Percentiles rank a stretch among this genome's conserved stretches.
These are phyloP conservation scores for Drosophila algonquin DNA, from an alignment of 2,888 invertebrate genomes.

Conservation along the genomic window DNA sequence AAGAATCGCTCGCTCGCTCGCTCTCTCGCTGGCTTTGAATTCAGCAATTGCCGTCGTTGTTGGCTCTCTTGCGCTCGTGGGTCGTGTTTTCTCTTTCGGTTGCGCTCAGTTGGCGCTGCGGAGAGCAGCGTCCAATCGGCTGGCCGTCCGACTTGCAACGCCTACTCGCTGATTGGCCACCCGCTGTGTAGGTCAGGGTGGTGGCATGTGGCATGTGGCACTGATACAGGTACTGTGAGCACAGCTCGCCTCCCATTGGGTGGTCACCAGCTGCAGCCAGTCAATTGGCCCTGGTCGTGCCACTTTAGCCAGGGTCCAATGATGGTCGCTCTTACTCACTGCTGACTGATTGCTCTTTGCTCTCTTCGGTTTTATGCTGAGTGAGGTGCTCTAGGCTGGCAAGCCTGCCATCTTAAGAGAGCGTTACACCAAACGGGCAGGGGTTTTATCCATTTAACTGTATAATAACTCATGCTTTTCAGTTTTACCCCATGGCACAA, in stretches of 20 bases:
- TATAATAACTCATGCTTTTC: background rate
- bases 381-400: too few relatives aligned
- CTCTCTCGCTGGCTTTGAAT: background rate
- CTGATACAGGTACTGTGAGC: background rate
- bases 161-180: background rate
- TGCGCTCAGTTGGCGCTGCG: background rate
- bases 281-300: background rate
- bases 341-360: background rate
- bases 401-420: background rate
- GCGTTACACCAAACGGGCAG: background rate
- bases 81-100: background rate
- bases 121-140: slow-evolving; percentile 1
- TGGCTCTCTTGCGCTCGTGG: background rate
- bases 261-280: background rate
- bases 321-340: background rate
- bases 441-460: background rate
- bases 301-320: background rate
- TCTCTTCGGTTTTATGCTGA: background rate
- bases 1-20: background rate
- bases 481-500: background rate
- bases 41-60: background rate
- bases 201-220: background rate
- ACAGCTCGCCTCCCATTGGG: background rate
- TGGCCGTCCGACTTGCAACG: background rate
- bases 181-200: background rate